Base-by-base conservation (phyloP, 2,888 invertebrate genomes). In the Frankliniella intonsa region DNA sequence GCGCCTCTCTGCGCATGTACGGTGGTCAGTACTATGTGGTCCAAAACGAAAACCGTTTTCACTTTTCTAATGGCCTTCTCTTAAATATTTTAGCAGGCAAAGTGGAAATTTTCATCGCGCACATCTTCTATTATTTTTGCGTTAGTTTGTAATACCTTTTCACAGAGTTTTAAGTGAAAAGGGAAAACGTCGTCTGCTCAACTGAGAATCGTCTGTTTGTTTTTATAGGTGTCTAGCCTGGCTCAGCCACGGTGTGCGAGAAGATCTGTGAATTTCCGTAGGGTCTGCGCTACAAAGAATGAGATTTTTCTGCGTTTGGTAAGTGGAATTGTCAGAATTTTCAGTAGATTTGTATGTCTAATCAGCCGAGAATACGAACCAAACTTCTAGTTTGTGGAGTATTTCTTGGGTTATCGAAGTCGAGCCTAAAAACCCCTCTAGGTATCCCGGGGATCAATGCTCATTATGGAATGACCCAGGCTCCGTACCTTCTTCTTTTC, bases 391-490 rank as follows among this genome's bases (percentile, higher is more conserved):
- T 22, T 25, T 12, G 69, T 3, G 9, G 25, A 76, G 69, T 76
- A 76, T 25, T 12, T 76, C 22, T 76, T 76, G 22, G 22, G 69
- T 25, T 76, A 76, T 76, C 25, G 25, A 76, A 76, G 22, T 25
- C 22, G 25, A 76, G 22, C 69, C 25, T 12, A 22, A 25, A 38
- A 76, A 76, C 25, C 25, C 25, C 25, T 76, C 25, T 25, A 9
- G 22, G 69, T 76, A 76, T 76, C 69, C 69, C 69, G 25, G 69
- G 69, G 69, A 76, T 76, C 69, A 76, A 76, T 76, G 69, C 69
- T 76, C 69, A 22, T 76, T 76, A 76, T 22, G 22, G 12, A 76
- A 76, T 76, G 69, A 76, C 69, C 69, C 69, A 76, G 69, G 69
- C 69, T 76, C 22, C 22, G 25, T 76, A 25, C 22, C 69, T 22